A percentile compares a stretch with the other conserved stretches of the same genome.
Conservation (phyloP, 2,888 invertebrate genomes). For the Acleris cristana region DNA sequence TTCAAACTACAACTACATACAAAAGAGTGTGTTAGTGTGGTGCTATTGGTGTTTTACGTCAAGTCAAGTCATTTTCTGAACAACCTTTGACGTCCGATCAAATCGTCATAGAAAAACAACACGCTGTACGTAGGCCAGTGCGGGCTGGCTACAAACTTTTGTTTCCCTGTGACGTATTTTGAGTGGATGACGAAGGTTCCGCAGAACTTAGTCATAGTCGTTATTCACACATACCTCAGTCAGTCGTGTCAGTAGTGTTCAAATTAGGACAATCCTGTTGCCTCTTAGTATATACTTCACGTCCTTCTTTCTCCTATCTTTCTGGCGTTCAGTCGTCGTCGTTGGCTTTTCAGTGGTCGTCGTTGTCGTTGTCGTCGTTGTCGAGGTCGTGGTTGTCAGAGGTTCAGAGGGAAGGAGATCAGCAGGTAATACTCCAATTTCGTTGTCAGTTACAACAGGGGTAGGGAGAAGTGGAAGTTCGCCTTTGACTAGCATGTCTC, state of each 20-base stretch:
- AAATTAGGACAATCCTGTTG: slow-evolving; percentile 78
- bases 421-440: slow-evolving; percentile 73
- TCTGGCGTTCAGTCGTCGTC: slow-evolving; percentile 56
- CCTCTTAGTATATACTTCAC: slow-evolving; percentile 76
- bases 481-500: slow-evolving; percentile 62
- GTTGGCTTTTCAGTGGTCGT: slow-evolving; percentile 57
- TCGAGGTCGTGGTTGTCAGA: slow-evolving; percentile 40
- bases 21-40: slow-evolving; percentile 46
- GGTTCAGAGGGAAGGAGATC: slow-evolving; percentile 59
- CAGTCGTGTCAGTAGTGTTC: slow-evolving; percentile 64
- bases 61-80: neutral
- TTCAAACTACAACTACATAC: slow-evolving; percentile 38
- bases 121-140: neutral
- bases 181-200: slow-evolving; percentile 23
- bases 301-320: slow-evolving; percentile 68
- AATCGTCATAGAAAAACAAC: neutral
- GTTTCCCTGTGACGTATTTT: neutral
- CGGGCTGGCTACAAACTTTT: neutral
- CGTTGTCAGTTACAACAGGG: slow-evolving; percentile 71
- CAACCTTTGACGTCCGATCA: slow-evolving; percentile 2
- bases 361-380: slow-evolving; percentile 49
- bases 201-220: slow-evolving; percentile 47
- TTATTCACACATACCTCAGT: slow-evolving; percentile 44
- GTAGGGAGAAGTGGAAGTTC: slow-evolving; percentile 64
- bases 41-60: slow-evolving; percentile 29